These are phyloP conservation scores for Macheiramphus alcinus DNA, from an alignment of 2,113 vertebrate genomes.

Conservation along the genomic window DNA sequence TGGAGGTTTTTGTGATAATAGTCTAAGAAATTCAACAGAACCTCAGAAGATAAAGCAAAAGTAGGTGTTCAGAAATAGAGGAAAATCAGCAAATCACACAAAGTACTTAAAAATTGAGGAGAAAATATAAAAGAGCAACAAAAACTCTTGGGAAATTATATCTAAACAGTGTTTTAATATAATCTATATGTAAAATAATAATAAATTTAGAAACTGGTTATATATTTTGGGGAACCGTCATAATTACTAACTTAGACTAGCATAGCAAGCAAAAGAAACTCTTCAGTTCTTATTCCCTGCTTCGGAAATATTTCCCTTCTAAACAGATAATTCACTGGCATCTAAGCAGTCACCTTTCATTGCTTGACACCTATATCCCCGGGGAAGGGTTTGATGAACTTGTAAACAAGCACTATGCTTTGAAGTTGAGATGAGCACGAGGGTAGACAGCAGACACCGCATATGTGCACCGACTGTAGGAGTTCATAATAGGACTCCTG, in stretches of 20 bases:
- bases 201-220: background rate
- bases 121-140: background rate
- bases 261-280: background rate
- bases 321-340: background rate
- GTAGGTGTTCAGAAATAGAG: background rate
- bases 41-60: background rate
- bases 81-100: background rate
- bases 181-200: background rate
- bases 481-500: background rate
- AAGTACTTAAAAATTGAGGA: background rate
- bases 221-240: background rate
- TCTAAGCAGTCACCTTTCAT: constrained; percentile 57
- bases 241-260: background rate
- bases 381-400: constrained; percentile 60
- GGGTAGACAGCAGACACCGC: constrained; percentile 47
- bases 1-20: background rate
- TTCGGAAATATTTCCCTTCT: constrained; percentile 5
- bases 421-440: constrained; percentile 22
- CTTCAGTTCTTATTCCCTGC: background rate
- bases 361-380: constrained; percentile 33
- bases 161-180: background rate
- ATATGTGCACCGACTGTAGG: background rate
- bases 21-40: background rate
- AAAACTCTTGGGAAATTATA: background rate
- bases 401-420: constrained; percentile 45